Conservation (phyloP, 2,113 vertebrate species). For the Gopherus flavomarginatus region DNA sequence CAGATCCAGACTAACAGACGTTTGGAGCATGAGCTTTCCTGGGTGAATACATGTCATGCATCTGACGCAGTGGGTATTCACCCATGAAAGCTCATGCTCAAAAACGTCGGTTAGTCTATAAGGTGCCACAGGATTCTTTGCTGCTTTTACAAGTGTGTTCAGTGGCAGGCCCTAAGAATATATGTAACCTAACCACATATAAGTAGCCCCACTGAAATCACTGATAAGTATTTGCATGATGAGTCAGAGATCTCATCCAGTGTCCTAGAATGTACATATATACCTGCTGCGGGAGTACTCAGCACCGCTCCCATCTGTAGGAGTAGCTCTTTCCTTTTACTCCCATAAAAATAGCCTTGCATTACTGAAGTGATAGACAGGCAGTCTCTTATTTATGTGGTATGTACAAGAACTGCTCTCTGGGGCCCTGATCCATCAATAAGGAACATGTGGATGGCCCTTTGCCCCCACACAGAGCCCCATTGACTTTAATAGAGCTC, state of each 20-base stretch:
- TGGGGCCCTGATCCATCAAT: not conserved
- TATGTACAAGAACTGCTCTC: not conserved
- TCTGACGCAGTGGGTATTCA: too few species aligned
- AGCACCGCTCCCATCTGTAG: not conserved
- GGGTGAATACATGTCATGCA: too few species aligned
- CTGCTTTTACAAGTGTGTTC: not conserved
- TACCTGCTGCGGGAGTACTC: not conserved
- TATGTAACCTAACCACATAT: not conserved
- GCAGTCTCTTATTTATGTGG: not conserved
- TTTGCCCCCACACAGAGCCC: not conserved
- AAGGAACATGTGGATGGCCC: not conserved
- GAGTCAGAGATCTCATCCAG: too few species aligned
- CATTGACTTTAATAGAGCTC: not conserved
- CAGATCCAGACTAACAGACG: too few species aligned
- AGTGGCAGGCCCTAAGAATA: not conserved
- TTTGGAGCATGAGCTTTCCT: too few species aligned
- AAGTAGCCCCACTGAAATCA: not conserved
- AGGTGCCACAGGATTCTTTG: too few species aligned
- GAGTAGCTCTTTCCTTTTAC: not conserved
- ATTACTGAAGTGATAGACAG: not conserved
- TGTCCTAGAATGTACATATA: not conserved
- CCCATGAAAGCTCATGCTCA: too few species aligned
- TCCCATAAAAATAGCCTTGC: not conserved
- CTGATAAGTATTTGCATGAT: not conserved
- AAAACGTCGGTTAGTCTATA: too few species aligned